phyloP scores from a whole-genome alignment of 2,113 vertebrate species.

The Danionella cerebrum region DNA sequence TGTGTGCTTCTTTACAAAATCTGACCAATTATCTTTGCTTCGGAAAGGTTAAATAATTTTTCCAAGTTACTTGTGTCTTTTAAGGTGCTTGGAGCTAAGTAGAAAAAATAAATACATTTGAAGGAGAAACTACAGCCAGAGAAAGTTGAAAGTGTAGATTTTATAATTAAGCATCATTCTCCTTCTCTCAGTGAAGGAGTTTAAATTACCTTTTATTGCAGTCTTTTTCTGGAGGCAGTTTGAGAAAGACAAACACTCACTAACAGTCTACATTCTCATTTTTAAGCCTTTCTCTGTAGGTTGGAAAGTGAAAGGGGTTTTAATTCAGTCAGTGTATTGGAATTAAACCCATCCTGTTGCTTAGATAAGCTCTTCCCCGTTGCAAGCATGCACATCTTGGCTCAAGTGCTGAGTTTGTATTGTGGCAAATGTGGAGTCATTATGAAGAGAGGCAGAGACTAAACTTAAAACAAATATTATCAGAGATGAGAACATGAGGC shows the following conservation, averaged over 20 bases:
- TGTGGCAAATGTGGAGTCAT: slow-evolving; percentile 46
- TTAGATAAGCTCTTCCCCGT: slow-evolving; percentile 30
- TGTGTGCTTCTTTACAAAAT: too few species aligned
- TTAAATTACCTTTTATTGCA: slow-evolving; percentile 8
- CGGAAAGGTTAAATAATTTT: background rate
- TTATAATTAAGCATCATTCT: background rate
- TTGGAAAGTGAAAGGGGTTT: background rate
- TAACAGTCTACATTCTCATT: background rate
- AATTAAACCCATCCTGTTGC: slow-evolving; percentile 30
- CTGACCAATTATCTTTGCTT: background rate
- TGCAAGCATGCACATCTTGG: slow-evolving; percentile 18
- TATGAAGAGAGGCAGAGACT: slow-evolving; percentile 16
- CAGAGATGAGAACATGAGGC: slow-evolving; percentile 42
- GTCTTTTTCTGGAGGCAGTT: slow-evolving; percentile 1
- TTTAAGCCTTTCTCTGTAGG: background rate
- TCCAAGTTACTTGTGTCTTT: background rate
- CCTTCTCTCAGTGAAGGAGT: background rate
- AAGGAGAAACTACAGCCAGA: background rate
- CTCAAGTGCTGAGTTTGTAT: slow-evolving; percentile 39
- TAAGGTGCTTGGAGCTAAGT: background rate
- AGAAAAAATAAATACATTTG: too few species aligned
- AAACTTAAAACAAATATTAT: slow-evolving; percentile 44
- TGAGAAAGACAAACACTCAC: background rate
- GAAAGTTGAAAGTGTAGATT: background rate
- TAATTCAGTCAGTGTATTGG: slow-evolving; percentile 19